phyloP scores from a whole-genome alignment of 2,888 invertebrate species.

The Fragum sueziense region DNA sequence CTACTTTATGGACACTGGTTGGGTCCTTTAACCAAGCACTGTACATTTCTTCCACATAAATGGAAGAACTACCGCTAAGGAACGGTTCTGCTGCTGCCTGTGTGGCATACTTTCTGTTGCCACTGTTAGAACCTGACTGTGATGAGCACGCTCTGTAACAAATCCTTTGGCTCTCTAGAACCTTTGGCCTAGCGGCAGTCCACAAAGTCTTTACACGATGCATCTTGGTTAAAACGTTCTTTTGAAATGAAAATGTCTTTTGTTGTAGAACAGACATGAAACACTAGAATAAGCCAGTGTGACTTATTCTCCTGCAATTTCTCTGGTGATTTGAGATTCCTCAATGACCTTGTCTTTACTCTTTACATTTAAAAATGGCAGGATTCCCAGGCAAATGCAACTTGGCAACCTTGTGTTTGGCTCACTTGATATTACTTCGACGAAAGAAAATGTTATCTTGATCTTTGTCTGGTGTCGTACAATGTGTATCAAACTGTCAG shows the following conservation, averaged over 20 bases:
- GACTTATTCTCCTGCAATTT: constrained; percentile 3
- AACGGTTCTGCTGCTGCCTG: constrained; percentile 89
- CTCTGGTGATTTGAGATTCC: neutral
- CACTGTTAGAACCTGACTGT: constrained; percentile 43
- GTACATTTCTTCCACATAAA: constrained; percentile 99
- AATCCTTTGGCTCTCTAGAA: constrained; percentile 48
- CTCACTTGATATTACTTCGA: no score
- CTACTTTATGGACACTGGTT: constrained; percentile 95
- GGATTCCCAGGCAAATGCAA: no score
- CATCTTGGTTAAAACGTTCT: constrained; percentile 68
- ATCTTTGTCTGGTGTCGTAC: no score
- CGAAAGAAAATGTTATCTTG: no score
- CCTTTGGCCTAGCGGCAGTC: constrained; percentile 52
- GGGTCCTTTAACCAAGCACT: constrained; percentile 97
- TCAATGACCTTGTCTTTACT: constrained; percentile 56
- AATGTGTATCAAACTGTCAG: no score
- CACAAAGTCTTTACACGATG: constrained; percentile 65
- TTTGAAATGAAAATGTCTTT: constrained; percentile 77
- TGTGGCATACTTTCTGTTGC: constrained; percentile 70
- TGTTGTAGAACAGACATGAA: constrained; percentile 73
- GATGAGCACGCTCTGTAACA: constrained; percentile 57
- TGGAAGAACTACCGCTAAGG: constrained; percentile 96
- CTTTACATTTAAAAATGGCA: constrained; percentile 30
- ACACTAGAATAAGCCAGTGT: constrained; percentile 70
- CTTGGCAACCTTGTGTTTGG: no score